These are phyloP conservation scores for Caenorhabditis latens DNA, from an alignment of 1,140 invertebrate species.

Conservation along the genomic window DNA sequence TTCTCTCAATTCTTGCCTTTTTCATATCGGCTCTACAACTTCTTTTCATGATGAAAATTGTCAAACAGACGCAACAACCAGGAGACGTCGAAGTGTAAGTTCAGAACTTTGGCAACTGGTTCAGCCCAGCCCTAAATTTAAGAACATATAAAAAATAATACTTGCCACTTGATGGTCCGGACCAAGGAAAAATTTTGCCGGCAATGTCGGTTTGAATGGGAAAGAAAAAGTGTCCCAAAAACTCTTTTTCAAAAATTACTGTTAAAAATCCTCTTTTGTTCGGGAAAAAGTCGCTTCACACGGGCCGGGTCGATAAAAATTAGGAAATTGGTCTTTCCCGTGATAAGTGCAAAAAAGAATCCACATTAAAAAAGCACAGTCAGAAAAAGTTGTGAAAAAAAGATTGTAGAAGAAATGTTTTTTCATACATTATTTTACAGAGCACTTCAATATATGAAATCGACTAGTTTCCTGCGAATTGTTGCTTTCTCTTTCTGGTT, in stretches of 20 bases:
- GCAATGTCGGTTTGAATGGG: no score
- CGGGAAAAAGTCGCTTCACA: no score
- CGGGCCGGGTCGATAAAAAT: no score
- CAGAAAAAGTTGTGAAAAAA: not conserved
- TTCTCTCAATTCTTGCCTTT: slow-evolving; percentile 25
- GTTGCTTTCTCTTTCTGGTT: slow-evolving; percentile 51
- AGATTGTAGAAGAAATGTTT: not conserved
- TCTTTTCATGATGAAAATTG: slow-evolving; percentile 47
- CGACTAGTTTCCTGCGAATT: slow-evolving; percentile 37
- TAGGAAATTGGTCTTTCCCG: no score
- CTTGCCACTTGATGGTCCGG: not conserved
- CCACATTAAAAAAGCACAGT: no score
- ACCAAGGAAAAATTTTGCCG: no score
- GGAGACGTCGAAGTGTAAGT: slow-evolving; percentile 35
- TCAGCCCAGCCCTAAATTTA: no score
- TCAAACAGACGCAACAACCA: slow-evolving; percentile 27
- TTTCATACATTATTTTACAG: slow-evolving; percentile 6
- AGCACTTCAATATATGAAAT: slow-evolving; percentile 43
- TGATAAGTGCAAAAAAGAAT: no score
- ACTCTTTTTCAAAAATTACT: no score
- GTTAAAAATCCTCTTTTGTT: no score
- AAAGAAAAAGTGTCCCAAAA: no score
- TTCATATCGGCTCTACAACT: slow-evolving; percentile 53
- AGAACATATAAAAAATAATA: not conserved
- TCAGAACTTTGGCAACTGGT: not conserved